Evolutionary conservation across 2,888 invertebrate species (phyloP).

Genomic region (Cybosia mesomella): DNA sequence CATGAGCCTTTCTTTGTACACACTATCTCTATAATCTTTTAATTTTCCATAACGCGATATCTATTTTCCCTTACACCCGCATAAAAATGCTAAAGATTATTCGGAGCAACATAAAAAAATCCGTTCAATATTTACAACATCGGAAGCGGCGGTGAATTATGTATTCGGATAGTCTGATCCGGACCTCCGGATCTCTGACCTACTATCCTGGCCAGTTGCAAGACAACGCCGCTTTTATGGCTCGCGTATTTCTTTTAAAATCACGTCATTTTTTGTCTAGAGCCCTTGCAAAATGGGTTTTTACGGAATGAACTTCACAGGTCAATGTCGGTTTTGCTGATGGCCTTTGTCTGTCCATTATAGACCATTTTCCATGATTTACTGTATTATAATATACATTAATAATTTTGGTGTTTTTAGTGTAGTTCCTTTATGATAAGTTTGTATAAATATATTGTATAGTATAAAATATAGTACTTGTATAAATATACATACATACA

Average conservation of each 20-base stretch:
- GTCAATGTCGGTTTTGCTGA: conserved; percentile 5
- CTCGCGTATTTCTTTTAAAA: conserved; percentile 38
- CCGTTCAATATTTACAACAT: conserved; percentile 60
- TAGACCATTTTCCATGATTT: not conserved
- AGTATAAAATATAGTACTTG: too few relatives aligned
- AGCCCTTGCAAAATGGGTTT: conserved; percentile 20
- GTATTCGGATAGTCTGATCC: conserved; percentile 53
- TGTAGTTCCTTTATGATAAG: too few relatives aligned
- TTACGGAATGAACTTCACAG: conserved; percentile 22
- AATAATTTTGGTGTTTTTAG: too few relatives aligned
- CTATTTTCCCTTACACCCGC: conserved; percentile 23
- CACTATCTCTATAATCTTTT: not conserved
- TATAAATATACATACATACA: too few relatives aligned
- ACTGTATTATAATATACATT: not conserved
- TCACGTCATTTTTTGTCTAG: conserved; percentile 22
- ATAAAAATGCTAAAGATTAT: conserved; percentile 45
- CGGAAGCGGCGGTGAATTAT: conserved; percentile 59
- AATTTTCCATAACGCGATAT: conserved; percentile 22
- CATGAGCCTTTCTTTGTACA: too few relatives aligned
- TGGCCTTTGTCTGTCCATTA: conserved; percentile 19
- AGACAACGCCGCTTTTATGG: conserved; percentile 47
- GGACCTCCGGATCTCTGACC: conserved; percentile 48
- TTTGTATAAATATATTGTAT: too few relatives aligned
- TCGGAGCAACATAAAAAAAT: conserved; percentile 44
- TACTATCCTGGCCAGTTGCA: conserved; percentile 33